Conservation (phyloP, 2,113 vertebrate genomes). For the Vireo altiloquus region DNA sequence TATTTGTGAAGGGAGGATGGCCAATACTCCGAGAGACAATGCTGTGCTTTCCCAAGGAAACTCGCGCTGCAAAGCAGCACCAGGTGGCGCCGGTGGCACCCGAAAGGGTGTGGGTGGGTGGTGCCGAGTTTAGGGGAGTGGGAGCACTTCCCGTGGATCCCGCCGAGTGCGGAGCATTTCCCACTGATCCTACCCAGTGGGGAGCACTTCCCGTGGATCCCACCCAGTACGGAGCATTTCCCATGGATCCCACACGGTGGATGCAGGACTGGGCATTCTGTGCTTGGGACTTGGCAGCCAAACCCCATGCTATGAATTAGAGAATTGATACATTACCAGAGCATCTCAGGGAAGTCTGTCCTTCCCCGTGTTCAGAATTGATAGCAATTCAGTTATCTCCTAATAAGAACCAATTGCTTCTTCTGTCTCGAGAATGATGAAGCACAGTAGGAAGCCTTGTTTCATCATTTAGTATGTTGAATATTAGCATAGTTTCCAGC, state of each 20-base stretch:
- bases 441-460: background rate
- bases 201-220: background rate
- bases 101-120: no score
- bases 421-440: fast-evolving
- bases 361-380: background rate
- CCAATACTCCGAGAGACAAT: background rate
- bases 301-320: background rate
- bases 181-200: background rate
- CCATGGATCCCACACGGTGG: background rate
- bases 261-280: background rate
- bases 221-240: background rate
- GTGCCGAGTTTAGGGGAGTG: no score
- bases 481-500: background rate
- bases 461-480: background rate
- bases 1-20: background rate
- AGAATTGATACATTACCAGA: background rate
- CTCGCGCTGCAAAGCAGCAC: background rate
- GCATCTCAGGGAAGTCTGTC: background rate
- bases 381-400: background rate
- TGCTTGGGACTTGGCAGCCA: background rate
- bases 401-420: background rate
- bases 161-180: background rate
- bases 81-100: background rate
- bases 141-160: background rate
- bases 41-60: background rate